These are phyloP conservation scores for Azemiops feae DNA, from an alignment of 2,113 vertebrate species.

Conservation along the genomic window DNA sequence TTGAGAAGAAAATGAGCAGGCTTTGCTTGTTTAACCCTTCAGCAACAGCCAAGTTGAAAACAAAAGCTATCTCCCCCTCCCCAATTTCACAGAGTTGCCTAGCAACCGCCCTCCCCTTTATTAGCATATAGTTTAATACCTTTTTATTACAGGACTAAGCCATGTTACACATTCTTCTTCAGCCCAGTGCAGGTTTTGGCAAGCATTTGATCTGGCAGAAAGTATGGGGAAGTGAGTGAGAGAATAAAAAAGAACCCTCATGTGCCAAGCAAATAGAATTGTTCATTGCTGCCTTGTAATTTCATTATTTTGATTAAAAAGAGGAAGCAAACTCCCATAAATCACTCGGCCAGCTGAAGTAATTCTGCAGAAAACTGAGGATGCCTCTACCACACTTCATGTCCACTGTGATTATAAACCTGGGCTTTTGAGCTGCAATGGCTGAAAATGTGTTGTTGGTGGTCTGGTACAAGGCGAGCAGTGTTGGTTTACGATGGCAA, in stretches of 20 bases:
- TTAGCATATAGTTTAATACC: conserved; percentile 69
- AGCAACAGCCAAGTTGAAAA: conserved; percentile 59
- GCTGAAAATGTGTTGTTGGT: background rate
- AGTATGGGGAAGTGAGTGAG: conserved; percentile 11
- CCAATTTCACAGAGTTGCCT: conserved; percentile 52
- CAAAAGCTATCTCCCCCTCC: conserved; percentile 59
- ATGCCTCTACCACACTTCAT: no score
- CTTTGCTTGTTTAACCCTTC: conserved; percentile 62
- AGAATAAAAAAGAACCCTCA: conserved; percentile 41
- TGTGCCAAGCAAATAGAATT: conserved; percentile 48
- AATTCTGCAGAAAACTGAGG: background rate
- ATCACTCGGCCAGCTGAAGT: no score
- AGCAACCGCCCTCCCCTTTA: conserved; percentile 64
- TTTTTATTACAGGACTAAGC: conserved; percentile 60
- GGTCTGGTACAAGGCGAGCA: background rate
- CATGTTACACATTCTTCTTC: background rate
- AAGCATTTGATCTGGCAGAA: conserved; percentile 17
- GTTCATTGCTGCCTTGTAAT: conserved; percentile 14
- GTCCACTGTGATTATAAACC: background rate
- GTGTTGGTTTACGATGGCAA: background rate
- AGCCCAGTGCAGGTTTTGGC: conserved; percentile 1
- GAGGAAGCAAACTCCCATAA: background rate
- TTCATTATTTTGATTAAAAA: conserved; percentile 51
- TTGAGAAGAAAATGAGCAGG: conserved; percentile 26
- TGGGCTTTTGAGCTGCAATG: no score